These are phyloP conservation scores for Tretioscincus oriximinensis DNA, from an alignment of 2,113 vertebrate species.

Conservation along the genomic window DNA sequence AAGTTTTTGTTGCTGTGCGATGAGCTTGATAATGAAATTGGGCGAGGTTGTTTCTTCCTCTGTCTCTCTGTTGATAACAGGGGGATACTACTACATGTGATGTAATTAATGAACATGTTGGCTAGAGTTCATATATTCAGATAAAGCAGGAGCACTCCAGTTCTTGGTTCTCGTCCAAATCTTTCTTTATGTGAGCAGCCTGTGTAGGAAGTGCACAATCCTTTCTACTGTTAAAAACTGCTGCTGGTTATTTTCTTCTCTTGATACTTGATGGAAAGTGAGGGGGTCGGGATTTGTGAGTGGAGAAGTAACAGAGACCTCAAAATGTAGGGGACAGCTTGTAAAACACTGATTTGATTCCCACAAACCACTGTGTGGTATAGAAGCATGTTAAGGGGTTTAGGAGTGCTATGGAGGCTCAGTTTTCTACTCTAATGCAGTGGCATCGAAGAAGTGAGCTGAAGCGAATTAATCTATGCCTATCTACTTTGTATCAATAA, in stretches of 20 bases:
- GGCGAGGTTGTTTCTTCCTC: too few species aligned
- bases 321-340: background rate
- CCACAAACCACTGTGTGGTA: too few species aligned
- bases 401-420: too few species aligned
- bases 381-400: too few species aligned
- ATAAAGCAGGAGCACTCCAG: conserved; percentile 50
- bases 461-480: too few species aligned
- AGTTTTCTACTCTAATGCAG: too few species aligned
- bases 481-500: too few species aligned
- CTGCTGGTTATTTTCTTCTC: conserved; percentile 49
- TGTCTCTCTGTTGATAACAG: background rate
- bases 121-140: conserved; percentile 54
- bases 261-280: conserved; percentile 52
- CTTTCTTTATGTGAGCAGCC: conserved; percentile 63
- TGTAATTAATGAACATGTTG: conserved; percentile 34
- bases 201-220: conserved; percentile 58
- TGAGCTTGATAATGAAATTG: background rate
- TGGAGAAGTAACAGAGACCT: conserved; percentile 22
- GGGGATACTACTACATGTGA: conserved; percentile 43
- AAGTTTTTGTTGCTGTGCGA: conserved; percentile 3
- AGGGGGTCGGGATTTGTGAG: conserved; percentile 44
- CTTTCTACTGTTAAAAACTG: conserved; percentile 60
- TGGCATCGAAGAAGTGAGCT: too few species aligned
- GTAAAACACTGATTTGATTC: too few species aligned
- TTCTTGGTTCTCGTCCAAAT: conserved; percentile 62